Base-by-base conservation (phyloP, 2,888 invertebrate genomes). In the Ypsolopha scabrella region DNA sequence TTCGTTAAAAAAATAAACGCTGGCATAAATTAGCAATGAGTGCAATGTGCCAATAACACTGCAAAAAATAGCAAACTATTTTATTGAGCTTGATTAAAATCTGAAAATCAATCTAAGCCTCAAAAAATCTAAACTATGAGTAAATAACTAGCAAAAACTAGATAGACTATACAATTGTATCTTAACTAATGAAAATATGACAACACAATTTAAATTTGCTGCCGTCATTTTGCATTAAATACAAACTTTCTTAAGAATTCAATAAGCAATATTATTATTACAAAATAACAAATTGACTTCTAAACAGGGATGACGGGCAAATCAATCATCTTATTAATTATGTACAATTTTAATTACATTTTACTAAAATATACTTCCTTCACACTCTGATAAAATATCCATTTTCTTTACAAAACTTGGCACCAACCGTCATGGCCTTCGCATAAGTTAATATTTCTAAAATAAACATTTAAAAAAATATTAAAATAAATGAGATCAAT, bases 401-500 rank as follows among this genome's bases (percentile, higher is more conserved):
- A 70, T 68, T 65, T 62, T 48, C 44, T 50, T 48, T 63, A 67
- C 70, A 72, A 68, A 74, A 75, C 77, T 81, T 81, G 81, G 80
- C 80, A 80, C 81, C 61, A 72, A 72, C 68, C 69, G 67, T 64
- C 58, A 52, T 57, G 56, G 58, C 59, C 11, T 66, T 58, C 51
- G 60, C 60, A 67, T 63, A 63, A 60, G 64, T 66, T 67, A 65
- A 63, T 63, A 65, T 58, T 60, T 72, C 68, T 75, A 79, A 75
- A 80, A 80, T 80, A 82, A 80, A 82, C 78, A 75, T 77, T 80
- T 64, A 76, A 74, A 55, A 24, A 76, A 76, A 75, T 75, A 74
- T 75, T 74, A 80, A 51, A 47, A 49, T 47, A 50, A 80, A 85
- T 86, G 86, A 86, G 86, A 86, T 86, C 86, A 86, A 80, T 81